A percentile compares a stretch with the other conserved stretches of the same genome.
phyloP scores from a whole-genome alignment of 2,888 invertebrate genomes.

The Cyrtodaria siliqua region DNA sequence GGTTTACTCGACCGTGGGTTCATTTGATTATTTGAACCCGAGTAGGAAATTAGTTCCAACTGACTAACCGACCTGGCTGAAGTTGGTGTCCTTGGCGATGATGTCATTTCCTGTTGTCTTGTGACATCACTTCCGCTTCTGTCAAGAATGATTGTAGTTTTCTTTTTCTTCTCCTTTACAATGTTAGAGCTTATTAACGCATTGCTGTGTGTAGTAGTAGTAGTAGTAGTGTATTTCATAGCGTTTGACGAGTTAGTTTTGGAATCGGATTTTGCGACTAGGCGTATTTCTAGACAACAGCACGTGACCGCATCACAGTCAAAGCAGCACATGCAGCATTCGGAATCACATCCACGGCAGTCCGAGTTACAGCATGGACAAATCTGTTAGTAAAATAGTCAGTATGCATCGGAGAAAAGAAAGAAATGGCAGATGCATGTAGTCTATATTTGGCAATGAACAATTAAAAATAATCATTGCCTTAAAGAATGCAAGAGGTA shows the following conservation, averaged over 20 bases:
- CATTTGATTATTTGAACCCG: background rate
- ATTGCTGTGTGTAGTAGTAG: background rate
- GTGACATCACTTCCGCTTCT: too few species aligned
- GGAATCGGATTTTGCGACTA: conserved; percentile 38
- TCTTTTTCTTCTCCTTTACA: background rate
- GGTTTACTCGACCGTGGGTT: too few species aligned
- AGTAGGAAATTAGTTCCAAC: conserved; percentile 8
- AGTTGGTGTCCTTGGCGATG: conserved; percentile 12
- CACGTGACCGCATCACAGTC: conserved; percentile 50
- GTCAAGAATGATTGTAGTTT: background rate
- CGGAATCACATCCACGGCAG: background rate
- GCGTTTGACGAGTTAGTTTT: background rate
- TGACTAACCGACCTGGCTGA: conserved; percentile 35
- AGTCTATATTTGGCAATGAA: too few species aligned
- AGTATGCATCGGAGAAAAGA: too few species aligned
- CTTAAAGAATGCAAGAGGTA: too few species aligned
- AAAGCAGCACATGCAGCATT: conserved; percentile 39
- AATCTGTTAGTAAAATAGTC: too few species aligned
- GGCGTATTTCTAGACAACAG: conserved; percentile 59
- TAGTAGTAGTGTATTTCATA: background rate
- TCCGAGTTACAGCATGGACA: conserved; percentile 11
- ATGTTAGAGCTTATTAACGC: background rate
- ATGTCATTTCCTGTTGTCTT: background rate
- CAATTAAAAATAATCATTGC: too few species aligned
- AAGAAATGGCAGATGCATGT: too few species aligned